Base-by-base conservation (phyloP, 2,797 vertebrate species). In the Oreonectes daqikongensis region DNA sequence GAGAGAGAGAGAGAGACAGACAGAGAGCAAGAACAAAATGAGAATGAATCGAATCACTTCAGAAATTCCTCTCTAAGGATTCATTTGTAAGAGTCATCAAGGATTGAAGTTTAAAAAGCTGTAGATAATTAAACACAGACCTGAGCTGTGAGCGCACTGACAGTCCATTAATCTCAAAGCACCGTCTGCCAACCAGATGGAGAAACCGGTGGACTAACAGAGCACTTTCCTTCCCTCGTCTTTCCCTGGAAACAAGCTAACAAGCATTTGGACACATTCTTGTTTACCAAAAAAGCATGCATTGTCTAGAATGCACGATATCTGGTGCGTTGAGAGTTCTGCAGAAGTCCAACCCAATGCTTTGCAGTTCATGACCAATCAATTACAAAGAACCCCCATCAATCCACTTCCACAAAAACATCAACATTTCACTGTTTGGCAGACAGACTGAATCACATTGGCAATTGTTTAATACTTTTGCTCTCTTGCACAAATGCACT, bases 171-270 rank as follows among this genome's bases (percentile, higher is more conserved):
- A 81, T 84, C 79, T 82, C 60, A 11, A 46, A 40, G 28, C 42
- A 15, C 61, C 69, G 76, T 81, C 76, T 84, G 74, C 77, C 42
- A 64, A 72, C 71, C 82, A 85, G 81, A 84, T 84, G 79, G 46
- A 44, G 64, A 75, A 72, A 61, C 26, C n/a, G n/a, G 20, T 26
- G 26, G 10, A n/a, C 46, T 69, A 50, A 72, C 57, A 30, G 9
- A 7, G 18, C 46, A 50, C 17, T 20, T 46, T 35, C 46, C 26
- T 10, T 63, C 42, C 6, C 69, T 52, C 60, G 46, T 28, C 0
- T 22, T 53, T 42, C 11, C 55, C 18, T 66, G 61, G 53, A 44
- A 66, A 52, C 57, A 38, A 30, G 52, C 8, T 52, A 44, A 65
- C 26, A 48, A 61, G 57, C 20, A 14, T 12, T 53, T 12, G 53